A percentile compares a stretch with the other conserved stretches of the same genome.
Conservation (phyloP, 2,888 invertebrate species). For the Platycnemis pennipes region DNA sequence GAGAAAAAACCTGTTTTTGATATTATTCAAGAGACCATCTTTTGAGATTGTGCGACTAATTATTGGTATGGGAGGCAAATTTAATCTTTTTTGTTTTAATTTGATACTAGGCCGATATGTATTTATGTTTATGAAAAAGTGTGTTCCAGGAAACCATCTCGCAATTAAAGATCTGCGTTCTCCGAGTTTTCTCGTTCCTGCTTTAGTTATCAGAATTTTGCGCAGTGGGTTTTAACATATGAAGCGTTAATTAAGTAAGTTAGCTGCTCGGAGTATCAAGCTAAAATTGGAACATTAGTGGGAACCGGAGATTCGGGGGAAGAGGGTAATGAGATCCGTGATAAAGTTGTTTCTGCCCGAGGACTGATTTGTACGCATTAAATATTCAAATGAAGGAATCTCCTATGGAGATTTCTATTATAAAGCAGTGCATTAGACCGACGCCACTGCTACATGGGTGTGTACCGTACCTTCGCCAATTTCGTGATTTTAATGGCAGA, state of each 20-base stretch:
- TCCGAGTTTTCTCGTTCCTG: not conserved
- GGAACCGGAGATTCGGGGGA: not conserved
- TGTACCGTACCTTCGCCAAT: not conserved
- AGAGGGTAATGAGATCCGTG: not conserved
- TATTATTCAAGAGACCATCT: not conserved
- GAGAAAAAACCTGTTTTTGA: not conserved
- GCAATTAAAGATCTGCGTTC: too few relatives aligned
- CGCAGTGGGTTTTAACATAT: not conserved
- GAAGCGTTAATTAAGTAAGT: not conserved
- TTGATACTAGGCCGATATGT: not conserved
- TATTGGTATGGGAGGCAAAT: not conserved
- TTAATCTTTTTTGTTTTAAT: not conserved
- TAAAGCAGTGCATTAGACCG: not conserved
- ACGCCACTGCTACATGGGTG: not conserved
- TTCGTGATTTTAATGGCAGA: conserved; percentile 15
- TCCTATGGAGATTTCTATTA: not conserved
- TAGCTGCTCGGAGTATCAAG: not conserved
- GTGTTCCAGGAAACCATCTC: not conserved
- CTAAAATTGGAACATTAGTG: not conserved
- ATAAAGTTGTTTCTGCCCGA: not conserved
- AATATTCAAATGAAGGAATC: conserved; percentile 10
- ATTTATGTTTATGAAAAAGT: not conserved
- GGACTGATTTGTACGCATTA: not conserved
- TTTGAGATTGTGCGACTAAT: not conserved
- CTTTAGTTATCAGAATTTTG: not conserved